These are phyloP conservation scores for Aspidiotus destructor DNA, from an alignment of 2,888 invertebrate species.

Conservation along the genomic window DNA sequence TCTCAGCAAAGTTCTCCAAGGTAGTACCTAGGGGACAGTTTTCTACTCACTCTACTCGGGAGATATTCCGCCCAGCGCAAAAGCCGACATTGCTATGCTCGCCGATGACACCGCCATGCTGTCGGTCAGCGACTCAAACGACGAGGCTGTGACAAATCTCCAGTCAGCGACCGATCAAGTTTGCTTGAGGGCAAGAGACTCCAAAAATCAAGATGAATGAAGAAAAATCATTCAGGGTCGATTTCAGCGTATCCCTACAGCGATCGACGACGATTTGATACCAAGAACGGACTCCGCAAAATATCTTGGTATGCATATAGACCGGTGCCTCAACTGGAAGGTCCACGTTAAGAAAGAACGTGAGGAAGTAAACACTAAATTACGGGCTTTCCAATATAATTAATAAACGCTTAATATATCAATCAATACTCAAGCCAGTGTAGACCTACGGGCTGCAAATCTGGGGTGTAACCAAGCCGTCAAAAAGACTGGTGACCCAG, in stretches of 20 bases:
- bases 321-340: slow-evolving; percentile 46
- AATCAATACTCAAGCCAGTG: slow-evolving; percentile 18
- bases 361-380: too few species aligned
- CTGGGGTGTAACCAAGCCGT: slow-evolving; percentile 3
- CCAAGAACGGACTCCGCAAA: slow-evolving; percentile 82
- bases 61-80: slow-evolving; percentile 5
- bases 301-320: slow-evolving; percentile 80
- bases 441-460: slow-evolving; percentile 20
- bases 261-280: slow-evolving; percentile 64
- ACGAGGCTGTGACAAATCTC: not conserved
- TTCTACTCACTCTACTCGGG: slow-evolving; percentile 6
- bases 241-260: slow-evolving; percentile 10
- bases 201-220: slow-evolving; percentile 21
- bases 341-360: slow-evolving; percentile 29
- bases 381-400: slow-evolving; percentile 33
- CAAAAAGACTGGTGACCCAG: slow-evolving; percentile 19
- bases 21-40: not conserved
- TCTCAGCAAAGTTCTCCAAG: slow-evolving; percentile 10
- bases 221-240: slow-evolving; percentile 1
- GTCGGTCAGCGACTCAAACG: not conserved
- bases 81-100: not conserved
- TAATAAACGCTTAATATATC: slow-evolving; percentile 19
- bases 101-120: slow-evolving; percentile 14
- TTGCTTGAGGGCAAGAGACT: slow-evolving; percentile 8
- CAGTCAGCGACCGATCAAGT: slow-evolving; percentile 4